Evolutionary conservation across 2,888 invertebrate species (phyloP).

Genomic region (Branchellion lobata): DNA sequence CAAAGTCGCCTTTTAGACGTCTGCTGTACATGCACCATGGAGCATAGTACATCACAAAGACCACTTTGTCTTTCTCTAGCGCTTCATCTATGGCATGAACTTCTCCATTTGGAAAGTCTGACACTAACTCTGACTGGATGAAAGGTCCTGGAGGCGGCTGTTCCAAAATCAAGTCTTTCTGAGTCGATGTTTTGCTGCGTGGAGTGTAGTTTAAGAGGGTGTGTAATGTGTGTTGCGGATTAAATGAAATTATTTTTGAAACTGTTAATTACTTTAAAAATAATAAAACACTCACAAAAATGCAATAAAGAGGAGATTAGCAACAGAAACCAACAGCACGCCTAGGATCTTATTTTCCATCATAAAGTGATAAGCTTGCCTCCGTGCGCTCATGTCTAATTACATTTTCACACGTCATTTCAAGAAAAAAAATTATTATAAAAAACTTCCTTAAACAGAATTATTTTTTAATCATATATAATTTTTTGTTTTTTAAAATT

Average conservation of each 20-base stretch:
- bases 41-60: slow-evolving; percentile 89
- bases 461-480: too few species aligned
- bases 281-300: not conserved
- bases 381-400: slow-evolving; percentile 5
- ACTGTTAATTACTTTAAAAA: too few species aligned
- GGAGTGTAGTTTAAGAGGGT: too few species aligned
- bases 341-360: slow-evolving; percentile 1
- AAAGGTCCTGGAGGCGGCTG: not conserved
- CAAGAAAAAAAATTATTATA: not conserved
- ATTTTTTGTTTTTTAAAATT: too few species aligned
- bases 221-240: too few species aligned
- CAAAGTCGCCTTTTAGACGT: slow-evolving; percentile 73
- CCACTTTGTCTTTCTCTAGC: slow-evolving; percentile 68
- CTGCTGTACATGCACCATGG: slow-evolving; percentile 90
- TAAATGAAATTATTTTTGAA: too few species aligned
- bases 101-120: not conserved
- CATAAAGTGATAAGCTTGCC: not conserved
- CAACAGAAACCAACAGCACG: not conserved
- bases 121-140: not conserved
- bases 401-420: slow-evolving; percentile 12
- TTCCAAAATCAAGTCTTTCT: not conserved
- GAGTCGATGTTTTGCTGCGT: not conserved
- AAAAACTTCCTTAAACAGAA: too few species aligned
- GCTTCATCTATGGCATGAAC: not conserved
- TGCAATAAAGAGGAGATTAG: not conserved